Percentiles rank a stretch among this genome's conserved stretches.
These are phyloP conservation scores for Rhabdomys pumilio DNA, from an alignment of 2,797 vertebrate genomes.

Conservation along the genomic window DNA sequence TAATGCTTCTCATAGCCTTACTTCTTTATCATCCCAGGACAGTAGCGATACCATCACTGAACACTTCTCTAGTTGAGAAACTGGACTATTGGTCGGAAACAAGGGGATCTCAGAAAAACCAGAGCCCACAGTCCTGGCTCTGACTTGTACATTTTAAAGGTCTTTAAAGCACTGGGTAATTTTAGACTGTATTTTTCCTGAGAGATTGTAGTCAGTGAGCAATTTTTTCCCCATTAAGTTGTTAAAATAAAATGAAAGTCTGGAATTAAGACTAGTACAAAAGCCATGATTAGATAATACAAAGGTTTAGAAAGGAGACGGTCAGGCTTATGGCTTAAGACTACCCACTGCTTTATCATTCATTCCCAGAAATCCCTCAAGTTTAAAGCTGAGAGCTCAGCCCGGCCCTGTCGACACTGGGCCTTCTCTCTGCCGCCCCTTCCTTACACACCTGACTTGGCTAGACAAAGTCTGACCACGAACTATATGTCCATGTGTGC, in stretches of 20 bases:
- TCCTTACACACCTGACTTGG: not conserved
- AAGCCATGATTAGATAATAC: slow-evolving; percentile 53
- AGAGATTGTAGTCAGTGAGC: slow-evolving; percentile 20
- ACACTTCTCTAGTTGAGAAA: not conserved
- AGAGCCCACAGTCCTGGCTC: not conserved
- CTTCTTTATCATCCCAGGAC: not conserved
- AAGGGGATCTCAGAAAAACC: not conserved
- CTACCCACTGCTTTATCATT: slow-evolving; percentile 8
- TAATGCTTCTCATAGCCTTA: not conserved
- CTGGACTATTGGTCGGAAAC: not conserved
- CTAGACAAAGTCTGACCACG: not conserved
- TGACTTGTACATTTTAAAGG: not conserved
- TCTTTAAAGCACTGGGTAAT: slow-evolving; percentile 17
- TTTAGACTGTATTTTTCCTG: slow-evolving; percentile 31
- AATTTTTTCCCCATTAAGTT: slow-evolving; percentile 43
- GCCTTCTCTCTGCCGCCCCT: not conserved
- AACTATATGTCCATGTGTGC: not conserved
- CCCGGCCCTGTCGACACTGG: fast-evolving
- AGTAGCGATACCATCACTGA: not conserved
- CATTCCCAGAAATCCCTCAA: slow-evolving; percentile 18
- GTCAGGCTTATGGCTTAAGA: slow-evolving; percentile 63
- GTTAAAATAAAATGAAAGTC: slow-evolving; percentile 70
- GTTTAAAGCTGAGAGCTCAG: not conserved
- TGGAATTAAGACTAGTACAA: slow-evolving; percentile 53
- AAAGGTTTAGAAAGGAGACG: slow-evolving; percentile 50